Evolutionary conservation across 2,888 invertebrate genomes (phyloP).

Genomic region (Phania funesta): DNA sequence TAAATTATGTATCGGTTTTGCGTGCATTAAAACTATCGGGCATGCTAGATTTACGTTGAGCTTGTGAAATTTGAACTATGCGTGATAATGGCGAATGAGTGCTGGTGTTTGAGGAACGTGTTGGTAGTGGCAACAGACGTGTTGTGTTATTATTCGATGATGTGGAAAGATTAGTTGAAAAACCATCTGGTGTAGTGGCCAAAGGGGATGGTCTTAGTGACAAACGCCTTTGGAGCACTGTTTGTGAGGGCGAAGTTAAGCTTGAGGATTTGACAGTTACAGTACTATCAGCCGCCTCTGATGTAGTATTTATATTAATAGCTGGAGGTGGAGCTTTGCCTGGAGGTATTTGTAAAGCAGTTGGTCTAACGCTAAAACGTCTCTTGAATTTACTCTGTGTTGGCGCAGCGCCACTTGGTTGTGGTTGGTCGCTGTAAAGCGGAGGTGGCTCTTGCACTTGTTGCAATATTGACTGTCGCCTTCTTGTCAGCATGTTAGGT

Average conservation of each 20-base stretch:
- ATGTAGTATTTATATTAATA: conserved; percentile 63
- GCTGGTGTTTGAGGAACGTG: conserved; percentile 73
- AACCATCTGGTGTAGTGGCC: conserved; percentile 72
- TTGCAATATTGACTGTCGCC: conserved; percentile 73
- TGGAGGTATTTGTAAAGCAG: conserved; percentile 78
- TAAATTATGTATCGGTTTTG: conserved; percentile 45
- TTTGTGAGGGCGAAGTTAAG: conserved; percentile 72
- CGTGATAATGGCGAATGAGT: conserved; percentile 79
- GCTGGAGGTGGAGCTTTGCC: conserved; percentile 78
- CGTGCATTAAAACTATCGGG: conserved; percentile 69
- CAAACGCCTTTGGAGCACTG: conserved; percentile 77
- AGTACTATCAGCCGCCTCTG: conserved; percentile 25
- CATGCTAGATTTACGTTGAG: conserved; percentile 79
- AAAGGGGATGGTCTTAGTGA: conserved; percentile 79
- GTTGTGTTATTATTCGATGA: conserved; percentile 62
- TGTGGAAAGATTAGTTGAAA: conserved; percentile 56
- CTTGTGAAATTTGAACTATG: conserved; percentile 79
- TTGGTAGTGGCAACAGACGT: conserved; percentile 71
- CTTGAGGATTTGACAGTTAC: conserved; percentile 50
- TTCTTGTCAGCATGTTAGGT: conserved; percentile 69
- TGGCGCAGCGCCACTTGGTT: not conserved
- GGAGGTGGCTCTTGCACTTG: conserved; percentile 77
- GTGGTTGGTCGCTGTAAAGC: conserved; percentile 75
- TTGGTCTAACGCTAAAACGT: conserved; percentile 79
- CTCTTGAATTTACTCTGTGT: conserved; percentile 76